Base-by-base conservation (phyloP, 2,888 invertebrate genomes). In the Ceramica pisi region DNA sequence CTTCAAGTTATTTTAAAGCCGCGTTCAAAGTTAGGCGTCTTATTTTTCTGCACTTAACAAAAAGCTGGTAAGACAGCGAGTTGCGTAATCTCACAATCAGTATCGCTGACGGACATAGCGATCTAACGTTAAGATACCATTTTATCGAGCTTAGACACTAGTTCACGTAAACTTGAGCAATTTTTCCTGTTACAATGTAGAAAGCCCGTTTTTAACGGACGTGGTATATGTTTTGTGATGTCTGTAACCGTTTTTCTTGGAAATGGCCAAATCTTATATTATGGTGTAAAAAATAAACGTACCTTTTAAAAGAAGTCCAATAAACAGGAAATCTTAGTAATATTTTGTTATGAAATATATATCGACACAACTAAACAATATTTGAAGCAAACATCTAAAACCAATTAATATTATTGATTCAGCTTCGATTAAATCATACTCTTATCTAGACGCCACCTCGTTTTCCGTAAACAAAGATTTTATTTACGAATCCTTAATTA, bases 51-150 rank as follows among this genome's bases (percentile, higher is more conserved):
- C 31, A 57, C 31, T 56, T 53, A 59, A 59, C 31, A 84, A 80
- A 85, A 82, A 82, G 75, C 81, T 71, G 74, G 81, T 67, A 68
- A 75, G 74, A 69, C 80, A 83, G 77, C 83, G 62, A 67, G 81
- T 81, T 82, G 67, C 60, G 76, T 87, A 88, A 89, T 90, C 90
- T 76, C 62, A 78, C 79, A 80, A 90, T 90, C 90, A 78, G 85
- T 82, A 86, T 83, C 66, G 86, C 87, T 88, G 90, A 86, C 86
- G 88, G 90, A 86, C 72, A 71, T 84, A 68, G 78, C 81, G 85
- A 86, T 89, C 82, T 82, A 84, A 70, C 82, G 81, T 83, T 80
- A 73, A 81, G 85, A 83, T 86, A 83, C 80, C 82, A 83, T 85
- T 81, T 81, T 89, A 90, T 90, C 88, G 65, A 81, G 64, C 67